phyloP scores from a whole-genome alignment of 92 coral and sea anemone species.

The Galaxea fascicularis region DNA sequence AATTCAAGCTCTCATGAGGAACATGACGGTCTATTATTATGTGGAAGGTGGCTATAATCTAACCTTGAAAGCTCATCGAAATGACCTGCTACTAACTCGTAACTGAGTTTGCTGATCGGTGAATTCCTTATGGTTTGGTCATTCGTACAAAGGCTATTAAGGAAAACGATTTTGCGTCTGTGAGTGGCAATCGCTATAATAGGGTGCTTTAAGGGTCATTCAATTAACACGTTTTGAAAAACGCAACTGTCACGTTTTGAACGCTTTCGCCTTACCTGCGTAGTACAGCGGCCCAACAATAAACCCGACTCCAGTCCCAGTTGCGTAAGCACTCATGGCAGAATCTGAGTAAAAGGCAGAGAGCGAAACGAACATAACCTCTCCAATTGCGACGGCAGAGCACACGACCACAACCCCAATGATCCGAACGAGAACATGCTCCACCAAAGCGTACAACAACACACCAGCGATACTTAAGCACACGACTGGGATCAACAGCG shows the following conservation, averaged over 20 bases:
- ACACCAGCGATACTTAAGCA: constrained; percentile 53
- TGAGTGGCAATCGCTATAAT: no score
- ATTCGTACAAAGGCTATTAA: not conserved
- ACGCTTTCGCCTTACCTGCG: constrained; percentile 58
- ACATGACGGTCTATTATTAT: no score
- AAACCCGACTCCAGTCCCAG: constrained; percentile 80
- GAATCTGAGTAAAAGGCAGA: constrained; percentile 73
- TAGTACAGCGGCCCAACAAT: constrained; percentile 76
- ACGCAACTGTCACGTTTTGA: not conserved
- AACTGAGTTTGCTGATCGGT: not conserved
- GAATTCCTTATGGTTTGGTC: not conserved
- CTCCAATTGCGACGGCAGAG: constrained; percentile 76
- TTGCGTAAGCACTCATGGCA: constrained; percentile 70
- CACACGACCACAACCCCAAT: constrained; percentile 68
- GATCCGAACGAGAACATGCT: constrained; percentile 49
- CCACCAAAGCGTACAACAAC: constrained; percentile 56
- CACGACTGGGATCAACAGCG: constrained; percentile 54
- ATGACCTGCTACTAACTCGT: no score
- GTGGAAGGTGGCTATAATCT: no score
- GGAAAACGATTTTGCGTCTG: not conserved
- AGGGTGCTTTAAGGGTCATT: not conserved
- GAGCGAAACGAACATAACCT: constrained; percentile 73
- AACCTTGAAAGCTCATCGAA: no score
- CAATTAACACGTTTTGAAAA: not conserved
- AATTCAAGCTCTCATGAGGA: not conserved